Evolutionary conservation across 2,888 invertebrate species (phyloP), one percentile per base, ranked within the genome.

Genomic region (Stenchaetothrips biformis): DNA sequence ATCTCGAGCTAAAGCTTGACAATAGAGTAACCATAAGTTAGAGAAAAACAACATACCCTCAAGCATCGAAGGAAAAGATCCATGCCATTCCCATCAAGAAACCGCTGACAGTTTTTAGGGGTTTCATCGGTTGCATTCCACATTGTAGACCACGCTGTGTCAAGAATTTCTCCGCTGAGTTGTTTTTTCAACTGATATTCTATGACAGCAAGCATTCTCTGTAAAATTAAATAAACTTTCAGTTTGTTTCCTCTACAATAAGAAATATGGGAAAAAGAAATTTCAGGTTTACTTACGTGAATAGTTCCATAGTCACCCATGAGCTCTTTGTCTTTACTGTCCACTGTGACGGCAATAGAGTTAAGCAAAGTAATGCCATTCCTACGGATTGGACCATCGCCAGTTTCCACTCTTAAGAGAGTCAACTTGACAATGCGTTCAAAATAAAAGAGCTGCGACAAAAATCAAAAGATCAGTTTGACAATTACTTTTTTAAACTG

Each of bases 101-200:
- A 99, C 84, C 94, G 90, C 86, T 92, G 91, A 89, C 98, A 98
- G 89, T 99, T 99, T 84, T 93, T 90, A 77, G 97, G 95, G 16
- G 98, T 98, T 89, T 99, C 98, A 87, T 99, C 98, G 53, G 95
- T 94, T 83, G 95, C 95, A 88, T 98, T 99, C 98, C 98, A 99
- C 94, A 99, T 95, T n/a, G 97, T 97, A 81, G 97, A 97, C 99
- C 99, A 99, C 6, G 98, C 96, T 21, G 97, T 96, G 88, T 98
- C 98, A 88, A 99, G 90, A 25, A 98, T 96, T 87, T 99, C 98
- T 87, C 99, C 98, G 86, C 96, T 97, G 74, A 93, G 88, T 81
- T 90, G 90, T 62, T 92, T 89, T 81, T 91, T 90, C 81, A 97
- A 89, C 79, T 97, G 92, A 85, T 94, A 93, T 80, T 92, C 90